Evolutionary conservation across 2,888 invertebrate species (phyloP).

Genomic region (Drosophila falleni): DNA sequence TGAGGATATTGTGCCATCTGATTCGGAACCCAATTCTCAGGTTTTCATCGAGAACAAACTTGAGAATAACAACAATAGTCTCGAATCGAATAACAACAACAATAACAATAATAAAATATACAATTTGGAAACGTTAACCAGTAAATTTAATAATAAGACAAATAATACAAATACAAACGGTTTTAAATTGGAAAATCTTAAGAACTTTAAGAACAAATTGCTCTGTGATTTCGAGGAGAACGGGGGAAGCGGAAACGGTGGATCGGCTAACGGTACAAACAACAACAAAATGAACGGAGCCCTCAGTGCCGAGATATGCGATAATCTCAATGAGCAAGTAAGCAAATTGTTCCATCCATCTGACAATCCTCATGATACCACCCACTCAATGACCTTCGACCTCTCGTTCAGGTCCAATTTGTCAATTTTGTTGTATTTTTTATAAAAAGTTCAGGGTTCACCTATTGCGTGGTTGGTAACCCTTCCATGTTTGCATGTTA

Average conservation of each 20-base stretch:
- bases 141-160: slow-evolving; percentile 83
- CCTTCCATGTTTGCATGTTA: slow-evolving; percentile 14
- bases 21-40: slow-evolving; percentile 83
- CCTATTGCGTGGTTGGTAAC: slow-evolving; percentile 8
- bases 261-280: slow-evolving; percentile 42
- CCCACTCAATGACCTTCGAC: slow-evolving; percentile 6
- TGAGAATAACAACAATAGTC: slow-evolving; percentile 62
- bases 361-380: background rate
- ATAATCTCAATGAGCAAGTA: slow-evolving; percentile 86
- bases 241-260: slow-evolving; percentile 38
- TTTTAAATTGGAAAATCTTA: slow-evolving; percentile 85
- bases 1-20: slow-evolving; percentile 83
- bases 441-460: slow-evolving; percentile 47
- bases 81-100: slow-evolving; percentile 67
- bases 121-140: slow-evolving; percentile 83
- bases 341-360: slow-evolving; percentile 50
- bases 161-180: slow-evolving; percentile 85
- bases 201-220: slow-evolving; percentile 85
- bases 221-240: slow-evolving; percentile 84
- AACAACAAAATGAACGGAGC: slow-evolving; percentile 84
- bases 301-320: slow-evolving; percentile 85
- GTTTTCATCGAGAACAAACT: slow-evolving; percentile 85
- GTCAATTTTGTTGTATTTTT: slow-evolving; percentile 3
- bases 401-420: background rate
- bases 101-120: slow-evolving; percentile 80